Evolutionary conservation across 2,888 invertebrate genomes (phyloP), one percentile per base, ranked within the genome.

Genomic region (Ctena decussata): DNA sequence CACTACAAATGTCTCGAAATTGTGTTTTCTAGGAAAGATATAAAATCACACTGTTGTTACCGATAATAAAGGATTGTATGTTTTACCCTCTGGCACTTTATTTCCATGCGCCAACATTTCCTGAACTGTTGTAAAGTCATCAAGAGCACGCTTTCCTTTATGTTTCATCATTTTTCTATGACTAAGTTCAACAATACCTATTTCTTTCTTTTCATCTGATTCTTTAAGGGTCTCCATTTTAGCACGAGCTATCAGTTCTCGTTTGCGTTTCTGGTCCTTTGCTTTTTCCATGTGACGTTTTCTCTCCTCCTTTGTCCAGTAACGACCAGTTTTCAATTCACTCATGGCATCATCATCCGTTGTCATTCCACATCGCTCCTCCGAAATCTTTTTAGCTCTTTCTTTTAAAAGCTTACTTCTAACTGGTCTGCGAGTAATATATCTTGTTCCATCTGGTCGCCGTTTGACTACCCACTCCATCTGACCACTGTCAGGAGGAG

Each of bases 281-380:
- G 97, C 97, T 77, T 97, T 97, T 93, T 97, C 97, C 91, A 97
- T 95, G 91, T 98, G 98, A 65, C 97, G 96, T 92, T 97, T 97
- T 1, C 97, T 96, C 89, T 98, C 98, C 90, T 97, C 97, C 94
- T 97, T 97, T 3, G 97, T 97, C 97, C 98, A 98, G 94, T 97
- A 98, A 41, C 97, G 97, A 8, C 98, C 98, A 27, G 96, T 92
- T 96, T 98, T 98, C 85, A 98, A 96, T 94, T 98, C 98, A 21
- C 97, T 97, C 95, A 97, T 97, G 30, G 97, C 97, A 91, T 98
- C 98, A 92, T 98, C 98, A 94, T 98, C 98, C 0, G 97, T 97
- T 0, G 97, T 97, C 78, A 97, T 96, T 0, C 97, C 97, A 70
- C 97, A 96, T 24, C 97, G 96, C 93, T 98, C 97, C 91, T 97